phyloP scores from a whole-genome alignment of 2,888 invertebrate genomes.

The Lithophane socia region DNA sequence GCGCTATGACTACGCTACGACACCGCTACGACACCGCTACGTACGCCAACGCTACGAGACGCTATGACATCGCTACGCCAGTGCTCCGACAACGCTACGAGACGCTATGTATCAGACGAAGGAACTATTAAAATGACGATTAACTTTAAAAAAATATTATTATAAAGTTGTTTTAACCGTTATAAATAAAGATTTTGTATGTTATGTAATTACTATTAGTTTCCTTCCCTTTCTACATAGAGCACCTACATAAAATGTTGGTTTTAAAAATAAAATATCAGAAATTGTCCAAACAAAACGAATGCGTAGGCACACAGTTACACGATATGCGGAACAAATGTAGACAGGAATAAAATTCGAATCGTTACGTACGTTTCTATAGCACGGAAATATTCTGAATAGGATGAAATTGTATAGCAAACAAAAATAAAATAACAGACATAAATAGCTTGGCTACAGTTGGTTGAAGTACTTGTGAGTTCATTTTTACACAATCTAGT shows the following conservation, averaged over 20 bases:
- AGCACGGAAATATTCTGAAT: conserved; percentile 21
- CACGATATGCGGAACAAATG: conserved; percentile 18
- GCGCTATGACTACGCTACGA: background rate
- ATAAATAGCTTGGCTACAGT: background rate
- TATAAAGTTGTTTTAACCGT: background rate
- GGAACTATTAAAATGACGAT: no score
- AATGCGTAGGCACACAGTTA: background rate
- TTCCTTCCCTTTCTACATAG: background rate
- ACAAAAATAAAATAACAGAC: background rate
- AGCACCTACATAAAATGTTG: background rate
- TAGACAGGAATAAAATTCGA: conserved; percentile 40
- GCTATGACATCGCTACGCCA: background rate
- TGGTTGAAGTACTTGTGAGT: background rate
- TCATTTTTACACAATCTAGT: background rate
- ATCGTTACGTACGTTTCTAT: conserved; percentile 22
- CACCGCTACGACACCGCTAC: background rate
- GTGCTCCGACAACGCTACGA: background rate
- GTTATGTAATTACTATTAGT: background rate
- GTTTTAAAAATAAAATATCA: conserved; percentile 7
- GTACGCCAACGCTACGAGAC: background rate
- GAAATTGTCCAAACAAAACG: conserved; percentile 23
- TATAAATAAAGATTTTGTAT: background rate
- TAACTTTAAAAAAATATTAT: background rate
- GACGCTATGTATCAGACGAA: background rate
- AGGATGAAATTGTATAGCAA: conserved; percentile 12